Percentiles rank a stretch among this genome's conserved stretches.
These are phyloP conservation scores for Syrmaticus mikado DNA, from an alignment of 2,113 vertebrate genomes.

Conservation along the genomic window DNA sequence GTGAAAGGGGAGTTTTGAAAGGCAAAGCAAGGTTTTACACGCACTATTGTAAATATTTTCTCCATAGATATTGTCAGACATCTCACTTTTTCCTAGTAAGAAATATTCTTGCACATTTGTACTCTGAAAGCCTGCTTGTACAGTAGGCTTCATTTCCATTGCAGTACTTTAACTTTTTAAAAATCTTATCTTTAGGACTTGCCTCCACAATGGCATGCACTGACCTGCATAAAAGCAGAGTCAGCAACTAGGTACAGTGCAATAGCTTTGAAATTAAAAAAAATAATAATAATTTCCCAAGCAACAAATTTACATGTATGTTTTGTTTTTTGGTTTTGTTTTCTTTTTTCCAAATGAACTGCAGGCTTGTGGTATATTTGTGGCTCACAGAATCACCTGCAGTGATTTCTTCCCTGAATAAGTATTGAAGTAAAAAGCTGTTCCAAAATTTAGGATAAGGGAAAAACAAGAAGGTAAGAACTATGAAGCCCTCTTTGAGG, in stretches of 20 bases:
- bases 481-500: not conserved
- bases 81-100: not conserved
- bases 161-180: not conserved
- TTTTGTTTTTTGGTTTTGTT: not conserved
- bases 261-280: not conserved
- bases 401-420: not conserved
- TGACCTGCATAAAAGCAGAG: not conserved
- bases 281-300: not conserved
- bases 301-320: not conserved
- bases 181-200: not conserved
- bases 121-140: not conserved
- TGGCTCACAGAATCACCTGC: not conserved
- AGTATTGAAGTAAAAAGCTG: rapidly evolving
- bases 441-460: not conserved
- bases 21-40: not conserved
- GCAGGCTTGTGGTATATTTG: not conserved
- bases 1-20: not conserved
- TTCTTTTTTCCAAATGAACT: not conserved
- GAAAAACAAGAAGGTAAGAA: not conserved
- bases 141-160: not conserved
- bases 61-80: not conserved
- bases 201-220: not conserved
- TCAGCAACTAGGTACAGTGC: not conserved
- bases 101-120: not conserved
- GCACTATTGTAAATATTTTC: not conserved